Percentiles rank a stretch among this genome's conserved stretches.
Conservation (phyloP, 2,797 vertebrate genomes). For the Liparis tanakae region DNA sequence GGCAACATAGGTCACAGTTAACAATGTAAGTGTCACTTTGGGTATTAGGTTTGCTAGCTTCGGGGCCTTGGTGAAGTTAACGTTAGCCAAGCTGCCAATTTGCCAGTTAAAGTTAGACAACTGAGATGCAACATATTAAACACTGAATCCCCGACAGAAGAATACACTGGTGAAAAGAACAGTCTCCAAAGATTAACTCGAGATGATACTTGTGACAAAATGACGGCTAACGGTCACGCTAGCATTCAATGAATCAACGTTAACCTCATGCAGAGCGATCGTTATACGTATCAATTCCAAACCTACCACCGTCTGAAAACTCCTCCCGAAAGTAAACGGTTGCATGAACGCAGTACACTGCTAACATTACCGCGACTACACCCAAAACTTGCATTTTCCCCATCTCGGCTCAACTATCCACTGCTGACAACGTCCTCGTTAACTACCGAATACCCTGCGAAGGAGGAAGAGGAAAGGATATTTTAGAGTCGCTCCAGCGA, state of each 20-base stretch:
- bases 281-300: neutral
- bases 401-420: neutral
- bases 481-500: constrained; percentile 79
- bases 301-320: constrained; percentile 91
- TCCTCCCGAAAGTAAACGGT: constrained; percentile 88
- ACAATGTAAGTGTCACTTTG: neutral
- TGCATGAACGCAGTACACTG: constrained; percentile 80
- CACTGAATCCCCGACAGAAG: neutral
- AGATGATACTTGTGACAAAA: neutral
- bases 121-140: neutral
- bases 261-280: neutral
- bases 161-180: neutral
- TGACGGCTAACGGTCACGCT: constrained; percentile 18
- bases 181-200: neutral
- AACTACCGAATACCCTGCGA: constrained; percentile 6
- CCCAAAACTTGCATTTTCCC: constrained; percentile 58
- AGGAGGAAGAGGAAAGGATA: constrained; percentile 63
- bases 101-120: neutral
- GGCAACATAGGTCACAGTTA: neutral
- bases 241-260: constrained; percentile 27
- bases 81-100: constrained; percentile 13
- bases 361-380: constrained; percentile 57
- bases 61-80: constrained; percentile 29
- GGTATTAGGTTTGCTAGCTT: constrained; percentile 11
- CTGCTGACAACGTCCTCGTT: neutral